These are phyloP conservation scores for Orussus abietinus DNA, from an alignment of 1,140 invertebrate species.

Conservation along the genomic window DNA sequence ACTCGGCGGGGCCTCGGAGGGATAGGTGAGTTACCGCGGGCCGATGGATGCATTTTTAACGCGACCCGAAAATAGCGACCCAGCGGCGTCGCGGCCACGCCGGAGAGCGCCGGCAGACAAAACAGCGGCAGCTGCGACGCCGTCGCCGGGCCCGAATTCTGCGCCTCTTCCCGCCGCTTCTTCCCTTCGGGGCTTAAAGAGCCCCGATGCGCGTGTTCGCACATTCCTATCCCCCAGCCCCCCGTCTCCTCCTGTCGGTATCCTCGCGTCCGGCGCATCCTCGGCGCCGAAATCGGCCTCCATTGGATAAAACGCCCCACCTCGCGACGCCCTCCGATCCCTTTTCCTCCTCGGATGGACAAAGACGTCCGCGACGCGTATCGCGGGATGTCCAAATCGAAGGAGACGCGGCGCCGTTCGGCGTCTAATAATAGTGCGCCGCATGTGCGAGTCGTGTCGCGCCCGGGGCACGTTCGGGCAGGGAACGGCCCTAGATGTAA, in stretches of 20 bases:
- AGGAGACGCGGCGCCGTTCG: too few relatives aligned
- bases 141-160: constrained; percentile 22
- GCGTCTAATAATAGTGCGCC: too few relatives aligned
- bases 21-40: constrained; percentile 32
- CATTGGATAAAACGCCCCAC: too few relatives aligned
- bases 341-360: too few relatives aligned
- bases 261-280: constrained; percentile 5
- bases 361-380: too few relatives aligned
- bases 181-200: constrained; percentile 8
- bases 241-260: constrained; percentile 2
- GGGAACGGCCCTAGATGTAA: too few relatives aligned
- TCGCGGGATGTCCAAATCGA: too few relatives aligned
- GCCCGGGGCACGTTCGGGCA: too few relatives aligned
- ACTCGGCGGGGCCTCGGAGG: constrained; percentile 24
- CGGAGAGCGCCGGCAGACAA: constrained; percentile 33
- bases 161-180: constrained; percentile 9
- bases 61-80: constrained; percentile 42
- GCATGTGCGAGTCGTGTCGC: too few relatives aligned
- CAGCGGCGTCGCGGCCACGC: constrained; percentile 16
- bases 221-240: constrained; percentile 3
- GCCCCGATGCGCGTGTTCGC: constrained; percentile 2
- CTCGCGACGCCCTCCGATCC: too few relatives aligned
- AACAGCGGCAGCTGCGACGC: constrained; percentile 37
- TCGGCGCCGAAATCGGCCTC: too few relatives aligned
- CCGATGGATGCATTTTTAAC: constrained; percentile 47